phyloP scores from a whole-genome alignment of 2,113 vertebrate species.

The Pitta sordida region DNA sequence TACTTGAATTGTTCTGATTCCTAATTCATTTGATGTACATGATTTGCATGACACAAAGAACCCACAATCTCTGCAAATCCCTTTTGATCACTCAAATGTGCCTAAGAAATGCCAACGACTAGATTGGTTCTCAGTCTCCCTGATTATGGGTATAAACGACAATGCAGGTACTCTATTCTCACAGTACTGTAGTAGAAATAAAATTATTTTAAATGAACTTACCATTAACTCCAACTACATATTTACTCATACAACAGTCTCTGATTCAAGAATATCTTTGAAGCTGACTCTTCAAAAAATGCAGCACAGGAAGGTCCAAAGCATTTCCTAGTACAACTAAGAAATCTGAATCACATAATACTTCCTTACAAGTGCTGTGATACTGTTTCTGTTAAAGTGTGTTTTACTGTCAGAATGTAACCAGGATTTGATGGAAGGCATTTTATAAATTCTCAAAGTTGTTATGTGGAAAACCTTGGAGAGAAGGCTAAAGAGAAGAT shows the following conservation, averaged over 20 bases:
- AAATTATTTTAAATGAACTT: constrained; percentile 1
- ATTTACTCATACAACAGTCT: constrained; percentile 1
- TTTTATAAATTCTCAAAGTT: neutral
- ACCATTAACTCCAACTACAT: neutral
- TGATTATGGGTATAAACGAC: neutral
- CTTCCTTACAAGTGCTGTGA: neutral
- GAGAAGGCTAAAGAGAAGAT: neutral
- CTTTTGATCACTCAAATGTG: constrained; percentile 27
- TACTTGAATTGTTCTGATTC: neutral
- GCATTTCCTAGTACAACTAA: neutral
- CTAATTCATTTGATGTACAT: neutral
- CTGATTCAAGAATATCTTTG: constrained; percentile 17
- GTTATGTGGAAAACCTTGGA: neutral
- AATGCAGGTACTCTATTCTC: neutral
- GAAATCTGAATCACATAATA: constrained; percentile 42
- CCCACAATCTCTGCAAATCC: neutral
- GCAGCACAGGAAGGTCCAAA: constrained; percentile 12
- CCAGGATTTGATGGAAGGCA: neutral
- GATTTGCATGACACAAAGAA: constrained; percentile 3
- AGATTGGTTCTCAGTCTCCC: neutral
- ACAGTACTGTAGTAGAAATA: neutral
- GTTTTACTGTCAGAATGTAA: neutral
- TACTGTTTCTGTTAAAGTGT: neutral
- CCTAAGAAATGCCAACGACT: constrained; percentile 13
- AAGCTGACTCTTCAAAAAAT: constrained; percentile 27